Base-by-base conservation (phyloP, 2,797 vertebrate species). In the Periparus ater region DNA sequence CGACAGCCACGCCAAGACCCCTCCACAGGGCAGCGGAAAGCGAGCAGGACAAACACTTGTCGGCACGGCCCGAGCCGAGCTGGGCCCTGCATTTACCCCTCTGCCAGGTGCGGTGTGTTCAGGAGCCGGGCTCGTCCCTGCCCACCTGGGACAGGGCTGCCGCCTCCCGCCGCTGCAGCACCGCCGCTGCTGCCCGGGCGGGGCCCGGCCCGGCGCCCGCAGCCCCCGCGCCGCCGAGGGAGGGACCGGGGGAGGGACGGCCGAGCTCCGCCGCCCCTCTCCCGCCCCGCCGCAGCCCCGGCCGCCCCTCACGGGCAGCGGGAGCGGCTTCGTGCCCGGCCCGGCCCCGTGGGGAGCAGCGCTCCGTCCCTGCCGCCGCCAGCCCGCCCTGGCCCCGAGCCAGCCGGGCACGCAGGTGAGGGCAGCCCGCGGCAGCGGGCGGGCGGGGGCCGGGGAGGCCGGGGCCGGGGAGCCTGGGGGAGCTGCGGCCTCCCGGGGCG, bases 51-150 rank as follows among this genome's bases (percentile, higher is more conserved):
- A 2, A 32, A 7, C 48, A 1, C 58, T 5, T 21, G 15, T 3
- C 16, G 9, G 0, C n/a, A 2, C 0, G 19, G 50, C 32, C 71
- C 23, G 8, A 8, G 20, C n/a, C 2, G 48, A 25, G 40, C 34
- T 1, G 62, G 5, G n/a, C 48, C 26, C 30, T 4, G 53, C 53
- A 0, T 25, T 50, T 4, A 8, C 47, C 38, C 9, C 50, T 29
- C 14, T 6, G 48, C 12, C 7, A 13, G 63, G 26, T 1, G 23
- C 4, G 26, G 13, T 0, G 50, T 19, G 0, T 3, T 16, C 45
- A 13, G 74, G 15, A 68, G 17, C 40, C 13, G 12, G 6, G 18
- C 36, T 15, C 0, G 11, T 14, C 30, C 36, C 34, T 32, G 54
- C 34, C 54, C 11, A 3, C 23, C 48, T 2, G 50, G 44, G 6